Conservation (phyloP, 2,797 vertebrate genomes). For the Enteromius unitaeniatus region DNA sequence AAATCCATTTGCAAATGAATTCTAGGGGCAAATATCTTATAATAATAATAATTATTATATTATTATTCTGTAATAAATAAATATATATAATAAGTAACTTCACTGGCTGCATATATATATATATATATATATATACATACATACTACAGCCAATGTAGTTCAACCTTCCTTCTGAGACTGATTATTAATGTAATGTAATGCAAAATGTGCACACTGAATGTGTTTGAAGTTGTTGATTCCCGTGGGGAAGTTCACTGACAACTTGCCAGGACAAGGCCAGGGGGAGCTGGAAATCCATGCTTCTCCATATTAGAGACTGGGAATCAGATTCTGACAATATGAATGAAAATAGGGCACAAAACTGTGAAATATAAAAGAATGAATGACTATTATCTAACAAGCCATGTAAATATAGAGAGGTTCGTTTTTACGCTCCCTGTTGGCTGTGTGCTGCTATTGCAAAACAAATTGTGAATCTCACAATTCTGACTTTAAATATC, state of each 20-base stretch:
- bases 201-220: neutral
- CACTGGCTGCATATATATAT: too few relatives aligned
- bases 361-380: conserved; percentile 46
- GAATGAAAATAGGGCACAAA: conserved; percentile 51
- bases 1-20: too few relatives aligned
- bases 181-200: neutral
- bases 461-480: neutral
- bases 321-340: conserved; percentile 35
- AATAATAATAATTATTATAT: too few relatives aligned
- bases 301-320: neutral
- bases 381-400: conserved; percentile 54
- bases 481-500: neutral
- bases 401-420: conserved; percentile 17
- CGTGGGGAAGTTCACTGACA: neutral
- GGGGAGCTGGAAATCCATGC: neutral
- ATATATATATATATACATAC: too few relatives aligned
- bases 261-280: neutral
- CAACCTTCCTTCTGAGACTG: neutral
- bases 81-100: too few relatives aligned
- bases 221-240: neutral
- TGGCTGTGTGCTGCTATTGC: conserved; percentile 14
- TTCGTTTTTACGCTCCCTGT: conserved; percentile 9
- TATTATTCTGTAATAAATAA: too few relatives aligned
- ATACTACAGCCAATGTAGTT: neutral
- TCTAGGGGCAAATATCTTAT: too few relatives aligned